phyloP scores from a whole-genome alignment of 2,888 invertebrate species.

The Nezara viridula region DNA sequence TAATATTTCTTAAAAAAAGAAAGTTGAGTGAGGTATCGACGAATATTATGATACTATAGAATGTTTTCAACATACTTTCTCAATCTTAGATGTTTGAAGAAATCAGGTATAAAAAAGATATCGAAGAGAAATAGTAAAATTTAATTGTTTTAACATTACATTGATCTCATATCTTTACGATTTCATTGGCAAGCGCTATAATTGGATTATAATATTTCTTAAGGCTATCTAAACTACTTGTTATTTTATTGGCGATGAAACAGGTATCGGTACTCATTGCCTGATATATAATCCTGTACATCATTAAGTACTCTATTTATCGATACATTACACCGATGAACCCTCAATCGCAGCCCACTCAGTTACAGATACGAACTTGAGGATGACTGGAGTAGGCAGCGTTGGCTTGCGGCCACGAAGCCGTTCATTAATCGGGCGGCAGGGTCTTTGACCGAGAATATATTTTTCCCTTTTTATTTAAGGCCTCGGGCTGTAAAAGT shows the following conservation, averaged over 20 bases:
- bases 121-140: too few species aligned
- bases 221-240: background rate
- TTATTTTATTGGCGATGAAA: background rate
- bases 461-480: conserved; percentile 51
- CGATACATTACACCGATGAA: background rate
- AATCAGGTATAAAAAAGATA: too few species aligned
- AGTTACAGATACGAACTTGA: background rate
- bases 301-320: background rate
- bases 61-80: too few species aligned
- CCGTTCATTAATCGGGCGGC: conserved; percentile 28
- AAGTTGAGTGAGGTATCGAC: too few species aligned
- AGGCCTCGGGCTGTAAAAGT: conserved; percentile 23
- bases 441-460: conserved; percentile 42
- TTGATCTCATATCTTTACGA: background rate
- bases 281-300: background rate
- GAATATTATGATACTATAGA: too few species aligned
- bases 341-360: background rate
- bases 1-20: too few species aligned
- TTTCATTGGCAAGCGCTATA: background rate
- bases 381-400: background rate
- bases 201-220: background rate
- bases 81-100: too few species aligned
- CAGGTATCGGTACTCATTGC: background rate
- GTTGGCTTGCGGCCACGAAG: background rate
- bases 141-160: too few species aligned